Percentiles rank a stretch among this genome's conserved stretches.
phyloP scores from a whole-genome alignment of 1,140 invertebrate genomes.

The Nasonia giraulti region DNA sequence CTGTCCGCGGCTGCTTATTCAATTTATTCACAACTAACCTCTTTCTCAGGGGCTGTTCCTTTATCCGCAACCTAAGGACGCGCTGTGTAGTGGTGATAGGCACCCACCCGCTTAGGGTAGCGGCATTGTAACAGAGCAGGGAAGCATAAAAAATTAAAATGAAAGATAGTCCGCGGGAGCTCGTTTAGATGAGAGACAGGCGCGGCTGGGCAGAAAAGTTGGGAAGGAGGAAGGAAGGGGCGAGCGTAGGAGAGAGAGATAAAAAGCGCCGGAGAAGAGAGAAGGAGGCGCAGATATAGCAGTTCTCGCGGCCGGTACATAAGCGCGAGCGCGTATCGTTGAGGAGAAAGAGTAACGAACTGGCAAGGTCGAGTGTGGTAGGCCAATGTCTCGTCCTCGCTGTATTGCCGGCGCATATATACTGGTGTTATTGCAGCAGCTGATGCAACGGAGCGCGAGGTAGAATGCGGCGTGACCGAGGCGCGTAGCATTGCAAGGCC shows the following conservation, averaged over 20 bases:
- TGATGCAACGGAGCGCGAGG: constrained; percentile 63
- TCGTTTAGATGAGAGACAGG: constrained; percentile 12
- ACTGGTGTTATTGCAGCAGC: constrained; percentile 46
- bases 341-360: constrained; percentile 72
- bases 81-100: no score
- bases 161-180: constrained; percentile 24
- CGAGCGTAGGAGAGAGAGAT: constrained; percentile 39
- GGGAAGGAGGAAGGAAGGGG: neutral
- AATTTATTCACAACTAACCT: no score
- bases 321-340: neutral
- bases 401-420: constrained; percentile 39
- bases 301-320: neutral
- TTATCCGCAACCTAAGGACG: no score
- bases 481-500: constrained; percentile 70
- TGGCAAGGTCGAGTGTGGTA: constrained; percentile 74
- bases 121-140: no score
- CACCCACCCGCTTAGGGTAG: no score
- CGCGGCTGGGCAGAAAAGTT: constrained; percentile 8
- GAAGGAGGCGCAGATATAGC: constrained; percentile 51
- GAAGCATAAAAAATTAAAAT: constrained; percentile 34
- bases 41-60: no score
- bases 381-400: constrained; percentile 72
- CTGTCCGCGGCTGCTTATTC: no score
- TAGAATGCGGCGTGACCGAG: constrained; percentile 50
- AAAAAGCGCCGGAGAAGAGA: constrained; percentile 52